Conservation (phyloP, 2,888 invertebrate species). For the Melinopterus prodromus region DNA sequence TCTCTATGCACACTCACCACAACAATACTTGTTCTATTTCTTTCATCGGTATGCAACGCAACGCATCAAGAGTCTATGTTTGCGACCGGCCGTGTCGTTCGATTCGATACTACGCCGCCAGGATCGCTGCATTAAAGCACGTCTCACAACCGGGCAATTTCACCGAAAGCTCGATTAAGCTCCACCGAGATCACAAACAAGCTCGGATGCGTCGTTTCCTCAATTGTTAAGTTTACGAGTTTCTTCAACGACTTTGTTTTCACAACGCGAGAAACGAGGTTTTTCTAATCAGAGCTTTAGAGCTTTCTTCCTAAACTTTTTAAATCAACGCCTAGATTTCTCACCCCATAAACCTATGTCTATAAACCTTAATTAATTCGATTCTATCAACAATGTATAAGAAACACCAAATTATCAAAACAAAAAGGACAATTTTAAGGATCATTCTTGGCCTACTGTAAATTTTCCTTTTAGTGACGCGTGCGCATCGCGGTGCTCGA, state of each 20-base stretch:
- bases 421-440: slow-evolving; percentile 15
- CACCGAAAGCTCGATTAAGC: slow-evolving; percentile 32
- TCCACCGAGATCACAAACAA: neutral
- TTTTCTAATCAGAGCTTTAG: neutral
- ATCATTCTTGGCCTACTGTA: slow-evolving; percentile 44
- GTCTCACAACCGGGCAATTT: slow-evolving; percentile 49
- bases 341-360: neutral
- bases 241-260: neutral
- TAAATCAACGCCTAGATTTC: neutral
- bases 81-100: slow-evolving; percentile 50
- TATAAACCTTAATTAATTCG: no score
- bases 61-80: slow-evolving; percentile 49
- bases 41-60: slow-evolving; percentile 18
- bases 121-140: slow-evolving; percentile 48
- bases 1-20: neutral
- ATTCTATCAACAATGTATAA: neutral
- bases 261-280: neutral
- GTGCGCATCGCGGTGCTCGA: slow-evolving; percentile 50
- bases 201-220: neutral
- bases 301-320: neutral
- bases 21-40: slow-evolving; percentile 8
- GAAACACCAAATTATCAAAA: neutral
- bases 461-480: slow-evolving; percentile 47
- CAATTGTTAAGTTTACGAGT: neutral
- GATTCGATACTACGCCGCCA: slow-evolving; percentile 51